Conservation (phyloP, 30 jellyfish, hydroid and myxozoan genomes). For the Aurelia sp. region DNA sequence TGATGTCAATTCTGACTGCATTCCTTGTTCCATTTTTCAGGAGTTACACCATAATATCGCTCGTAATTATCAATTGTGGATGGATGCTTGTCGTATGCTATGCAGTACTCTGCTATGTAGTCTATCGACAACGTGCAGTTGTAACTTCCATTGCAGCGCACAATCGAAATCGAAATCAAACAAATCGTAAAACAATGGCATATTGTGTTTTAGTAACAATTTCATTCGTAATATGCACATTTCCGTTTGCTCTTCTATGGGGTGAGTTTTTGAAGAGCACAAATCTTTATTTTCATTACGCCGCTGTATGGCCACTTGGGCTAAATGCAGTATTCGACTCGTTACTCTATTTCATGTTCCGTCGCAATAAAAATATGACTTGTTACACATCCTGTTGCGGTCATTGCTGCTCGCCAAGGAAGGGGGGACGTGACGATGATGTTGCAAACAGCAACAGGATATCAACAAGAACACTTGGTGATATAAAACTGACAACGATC, state of each 20-base stretch:
- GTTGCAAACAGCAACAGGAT: no score
- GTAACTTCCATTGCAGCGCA: neutral
- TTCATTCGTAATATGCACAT: neutral
- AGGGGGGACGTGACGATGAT: no score
- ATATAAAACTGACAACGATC: no score
- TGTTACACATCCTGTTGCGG: no score
- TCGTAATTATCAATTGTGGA: neutral
- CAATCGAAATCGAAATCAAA: neutral
- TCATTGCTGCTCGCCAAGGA: no score
- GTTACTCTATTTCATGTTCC: neutral
- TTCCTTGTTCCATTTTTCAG: neutral
- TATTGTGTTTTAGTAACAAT: neutral
- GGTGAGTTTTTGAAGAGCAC: neutral
- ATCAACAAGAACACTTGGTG: no score
- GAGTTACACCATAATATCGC: neutral
- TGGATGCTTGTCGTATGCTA: neutral
- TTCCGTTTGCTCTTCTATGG: neutral
- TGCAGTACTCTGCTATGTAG: neutral
- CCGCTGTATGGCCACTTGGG: neutral
- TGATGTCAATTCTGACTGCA: neutral
- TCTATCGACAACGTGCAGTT: neutral
- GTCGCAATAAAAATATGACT: neutral
- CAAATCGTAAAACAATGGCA: neutral
- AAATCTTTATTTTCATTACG: neutral
- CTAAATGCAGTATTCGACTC: neutral